A percentile compares a stretch with the other conserved stretches of the same genome.
Conservation (phyloP, 2,888 invertebrate genomes). For the Xanthorhoe spadicearia region DNA sequence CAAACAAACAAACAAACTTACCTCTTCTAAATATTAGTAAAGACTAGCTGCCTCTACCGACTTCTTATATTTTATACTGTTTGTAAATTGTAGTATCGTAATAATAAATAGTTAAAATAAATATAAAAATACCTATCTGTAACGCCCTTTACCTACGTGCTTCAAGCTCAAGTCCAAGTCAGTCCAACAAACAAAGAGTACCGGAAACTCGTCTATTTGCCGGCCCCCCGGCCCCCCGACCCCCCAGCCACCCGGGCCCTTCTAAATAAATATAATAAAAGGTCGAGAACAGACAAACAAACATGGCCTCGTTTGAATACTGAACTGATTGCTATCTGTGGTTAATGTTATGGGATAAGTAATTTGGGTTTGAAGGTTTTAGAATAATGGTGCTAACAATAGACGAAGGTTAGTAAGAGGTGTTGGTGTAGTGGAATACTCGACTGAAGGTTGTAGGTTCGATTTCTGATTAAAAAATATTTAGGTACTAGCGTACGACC, state of each 20-base stretch:
- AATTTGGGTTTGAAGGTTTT: constrained; percentile 17
- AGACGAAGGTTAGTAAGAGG: background rate
- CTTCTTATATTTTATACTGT: too few relatives aligned
- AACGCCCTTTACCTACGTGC: too few relatives aligned
- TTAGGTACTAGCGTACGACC: too few relatives aligned
- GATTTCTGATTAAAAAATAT: too few relatives aligned
- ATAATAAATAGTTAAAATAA: too few relatives aligned
- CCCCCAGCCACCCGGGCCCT: constrained; percentile 21
- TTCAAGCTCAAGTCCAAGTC: background rate
- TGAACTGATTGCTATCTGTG: constrained; percentile 8
- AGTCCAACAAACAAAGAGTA: constrained; percentile 31
- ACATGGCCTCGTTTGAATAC: constrained; percentile 35
- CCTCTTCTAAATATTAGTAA: too few relatives aligned
- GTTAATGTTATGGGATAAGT: constrained; percentile 10
- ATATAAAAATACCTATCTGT: too few relatives aligned
- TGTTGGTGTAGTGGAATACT: background rate
- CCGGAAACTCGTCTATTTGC: constrained; percentile 37
- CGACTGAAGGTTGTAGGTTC: too few relatives aligned
- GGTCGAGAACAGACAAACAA: constrained; percentile 33
- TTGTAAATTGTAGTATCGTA: too few relatives aligned
- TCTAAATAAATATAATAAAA: constrained; percentile 42
- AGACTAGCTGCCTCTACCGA: too few relatives aligned
- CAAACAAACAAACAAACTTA: too few relatives aligned
- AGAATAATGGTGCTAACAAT: background rate
- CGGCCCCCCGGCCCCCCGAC: constrained; percentile 20